Conservation (phyloP, 2,888 invertebrate species). For the Acronicta alni region DNA sequence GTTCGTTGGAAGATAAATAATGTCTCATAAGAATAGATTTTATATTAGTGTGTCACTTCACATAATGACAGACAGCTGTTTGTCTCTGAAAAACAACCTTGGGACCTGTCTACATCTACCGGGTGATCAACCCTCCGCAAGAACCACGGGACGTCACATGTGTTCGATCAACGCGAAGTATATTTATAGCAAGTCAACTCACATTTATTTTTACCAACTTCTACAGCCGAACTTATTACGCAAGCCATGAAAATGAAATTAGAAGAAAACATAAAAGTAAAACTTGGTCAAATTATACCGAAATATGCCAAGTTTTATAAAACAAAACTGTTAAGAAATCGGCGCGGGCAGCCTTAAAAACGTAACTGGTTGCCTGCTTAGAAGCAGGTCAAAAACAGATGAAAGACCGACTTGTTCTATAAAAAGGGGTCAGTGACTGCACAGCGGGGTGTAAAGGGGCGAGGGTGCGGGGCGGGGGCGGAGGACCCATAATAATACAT, state of each 20-base stretch:
- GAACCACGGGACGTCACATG: conserved; percentile 73
- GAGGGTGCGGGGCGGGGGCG: conserved; percentile 64
- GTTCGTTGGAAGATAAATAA: conserved; percentile 27
- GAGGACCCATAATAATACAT: conserved; percentile 80
- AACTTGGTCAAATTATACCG: conserved; percentile 32
- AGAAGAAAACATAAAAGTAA: conserved; percentile 27
- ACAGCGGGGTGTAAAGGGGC: conserved; percentile 71
- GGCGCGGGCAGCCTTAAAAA: conserved; percentile 30
- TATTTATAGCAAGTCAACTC: conserved; percentile 68
- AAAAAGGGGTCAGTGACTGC: conserved; percentile 87
- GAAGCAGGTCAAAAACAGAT: conserved; percentile 81
- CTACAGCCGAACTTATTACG: conserved; percentile 10
- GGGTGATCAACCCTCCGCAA: conserved; percentile 71
- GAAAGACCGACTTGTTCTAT: conserved; percentile 71
- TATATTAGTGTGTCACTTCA: conserved; percentile 33
- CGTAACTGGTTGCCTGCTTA: conserved; percentile 37
- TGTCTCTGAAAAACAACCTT: conserved; percentile 65
- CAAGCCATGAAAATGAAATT: conserved; percentile 29
- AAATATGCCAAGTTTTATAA: conserved; percentile 30
- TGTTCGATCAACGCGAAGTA: conserved; percentile 80
- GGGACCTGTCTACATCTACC: conserved; percentile 71
- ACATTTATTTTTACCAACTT: conserved; percentile 26
- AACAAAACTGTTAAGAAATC: conserved; percentile 34
- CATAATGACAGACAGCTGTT: conserved; percentile 67
- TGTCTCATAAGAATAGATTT: conserved; percentile 28